These are phyloP conservation scores for Diadema setosum DNA, from an alignment of 35 echinoderm and acorn worm genomes.

Conservation along the genomic window DNA sequence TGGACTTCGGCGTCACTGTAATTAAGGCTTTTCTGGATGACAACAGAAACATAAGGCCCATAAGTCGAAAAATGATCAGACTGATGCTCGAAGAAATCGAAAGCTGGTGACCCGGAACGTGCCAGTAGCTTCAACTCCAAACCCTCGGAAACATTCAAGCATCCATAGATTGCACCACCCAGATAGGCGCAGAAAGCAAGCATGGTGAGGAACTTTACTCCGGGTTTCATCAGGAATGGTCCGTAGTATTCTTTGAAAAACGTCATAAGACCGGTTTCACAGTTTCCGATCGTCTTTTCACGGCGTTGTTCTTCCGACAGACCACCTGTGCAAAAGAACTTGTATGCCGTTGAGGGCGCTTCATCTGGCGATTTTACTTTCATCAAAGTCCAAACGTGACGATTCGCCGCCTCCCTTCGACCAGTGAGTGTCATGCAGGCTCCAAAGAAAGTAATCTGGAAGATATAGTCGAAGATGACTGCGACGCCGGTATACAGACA, in stretches of 20 bases:
- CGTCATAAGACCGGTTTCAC: conserved; percentile 57
- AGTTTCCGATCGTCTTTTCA: not conserved
- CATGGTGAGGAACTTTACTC: conserved; percentile 41
- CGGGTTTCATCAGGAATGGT: conserved; percentile 49
- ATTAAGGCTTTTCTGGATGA: conserved; percentile 38
- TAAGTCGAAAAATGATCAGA: conserved; percentile 57
- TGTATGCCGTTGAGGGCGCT: conserved; percentile 52
- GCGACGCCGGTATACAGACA: conserved; percentile 86
- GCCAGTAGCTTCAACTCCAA: conserved; percentile 70
- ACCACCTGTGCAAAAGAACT: conserved; percentile 82
- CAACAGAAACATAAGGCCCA: conserved; percentile 58
- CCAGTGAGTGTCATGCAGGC: conserved; percentile 85
- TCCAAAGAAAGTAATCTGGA: conserved; percentile 97
- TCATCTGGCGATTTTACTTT: conserved; percentile 71
- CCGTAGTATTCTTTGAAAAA: conserved; percentile 86
- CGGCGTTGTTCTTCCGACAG: not conserved
- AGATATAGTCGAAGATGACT: conserved; percentile 80
- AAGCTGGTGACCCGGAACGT: conserved; percentile 50
- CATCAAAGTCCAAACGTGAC: conserved; percentile 63
- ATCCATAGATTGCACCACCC: conserved; percentile 51
- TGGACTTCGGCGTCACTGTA: conserved; percentile 67
- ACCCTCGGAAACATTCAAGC: conserved; percentile 44
- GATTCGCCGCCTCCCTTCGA: conserved; percentile 53
- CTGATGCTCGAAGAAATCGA: conserved; percentile 50
- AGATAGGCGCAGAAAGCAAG: conserved; percentile 41